These are phyloP conservation scores for Phallusia fumigata DNA, from an alignment of 23 tunicate species.

Conservation along the genomic window DNA sequence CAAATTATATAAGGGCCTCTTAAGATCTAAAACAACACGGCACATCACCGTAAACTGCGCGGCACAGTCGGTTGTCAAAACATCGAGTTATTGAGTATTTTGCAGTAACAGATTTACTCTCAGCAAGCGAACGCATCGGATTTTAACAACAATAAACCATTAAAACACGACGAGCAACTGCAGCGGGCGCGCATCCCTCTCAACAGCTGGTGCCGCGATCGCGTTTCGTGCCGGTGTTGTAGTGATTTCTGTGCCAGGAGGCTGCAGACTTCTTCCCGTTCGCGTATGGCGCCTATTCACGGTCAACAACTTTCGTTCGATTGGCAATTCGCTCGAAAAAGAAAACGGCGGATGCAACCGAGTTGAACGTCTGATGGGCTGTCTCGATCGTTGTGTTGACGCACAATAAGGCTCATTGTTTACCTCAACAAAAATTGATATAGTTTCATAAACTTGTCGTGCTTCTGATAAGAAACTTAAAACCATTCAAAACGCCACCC, in stretches of 20 bases:
- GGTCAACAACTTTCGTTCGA: constrained; percentile 2
- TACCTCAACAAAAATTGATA: no score
- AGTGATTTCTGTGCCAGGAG: no score
- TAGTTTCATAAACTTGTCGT: no score
- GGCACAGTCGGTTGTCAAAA: background rate
- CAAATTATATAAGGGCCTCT: background rate
- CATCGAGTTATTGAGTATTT: background rate
- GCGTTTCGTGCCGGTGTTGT: no score
- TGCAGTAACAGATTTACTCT: no score
- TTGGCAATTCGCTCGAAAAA: constrained; percentile 2
- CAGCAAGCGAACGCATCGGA: no score
- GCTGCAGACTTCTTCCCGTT: background rate
- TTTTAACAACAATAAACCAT: no score
- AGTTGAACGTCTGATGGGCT: background rate
- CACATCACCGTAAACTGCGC: background rate
- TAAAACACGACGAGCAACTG: no score
- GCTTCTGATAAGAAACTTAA: no score
- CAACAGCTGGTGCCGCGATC: no score
- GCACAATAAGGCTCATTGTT: background rate
- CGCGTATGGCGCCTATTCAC: background rate
- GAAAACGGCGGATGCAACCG: background rate
- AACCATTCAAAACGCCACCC: no score
- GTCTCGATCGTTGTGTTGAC: background rate
- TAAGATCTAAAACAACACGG: constrained; percentile 1
- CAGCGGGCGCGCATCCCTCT: no score